These are phyloP conservation scores for Illadopsis cleaveri DNA, from an alignment of 2,113 vertebrate genomes.

Conservation along the genomic window DNA sequence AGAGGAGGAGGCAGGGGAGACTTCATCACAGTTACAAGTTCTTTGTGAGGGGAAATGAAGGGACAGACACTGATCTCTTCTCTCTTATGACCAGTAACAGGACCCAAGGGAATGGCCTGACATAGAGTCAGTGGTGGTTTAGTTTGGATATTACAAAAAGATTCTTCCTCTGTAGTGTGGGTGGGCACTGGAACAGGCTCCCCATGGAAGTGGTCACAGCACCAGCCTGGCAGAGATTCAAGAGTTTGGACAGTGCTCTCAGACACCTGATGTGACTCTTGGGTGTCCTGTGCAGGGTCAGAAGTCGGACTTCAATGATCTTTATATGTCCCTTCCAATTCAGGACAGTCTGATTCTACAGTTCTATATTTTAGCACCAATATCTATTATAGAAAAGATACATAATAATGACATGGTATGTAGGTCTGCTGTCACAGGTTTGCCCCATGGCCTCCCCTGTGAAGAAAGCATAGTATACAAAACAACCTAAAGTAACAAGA, in stretches of 20 bases:
- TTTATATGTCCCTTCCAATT: background rate
- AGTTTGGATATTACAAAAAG: accelerated
- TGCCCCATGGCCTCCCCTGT: background rate
- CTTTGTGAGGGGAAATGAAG: accelerated
- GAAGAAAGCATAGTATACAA: background rate
- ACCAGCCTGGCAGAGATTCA: background rate
- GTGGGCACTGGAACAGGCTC: background rate
- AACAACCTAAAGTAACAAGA: background rate
- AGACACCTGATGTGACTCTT: background rate
- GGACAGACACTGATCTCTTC: accelerated
- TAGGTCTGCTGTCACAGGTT: background rate
- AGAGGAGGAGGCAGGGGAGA: background rate
- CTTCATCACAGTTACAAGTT: no score
- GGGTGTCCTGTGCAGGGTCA: background rate
- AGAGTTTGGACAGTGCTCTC: background rate
- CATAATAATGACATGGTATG: background rate
- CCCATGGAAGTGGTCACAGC: no score
- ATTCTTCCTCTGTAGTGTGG: background rate
- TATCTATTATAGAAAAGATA: background rate
- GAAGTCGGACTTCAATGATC: accelerated
- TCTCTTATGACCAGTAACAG: background rate
- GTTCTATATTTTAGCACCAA: background rate
- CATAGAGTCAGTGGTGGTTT: background rate
- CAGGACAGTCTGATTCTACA: background rate
- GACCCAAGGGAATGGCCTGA: background rate